Evolutionary conservation across 1,140 invertebrate species (phyloP).

Genomic region (Hypothenemus hampei): DNA sequence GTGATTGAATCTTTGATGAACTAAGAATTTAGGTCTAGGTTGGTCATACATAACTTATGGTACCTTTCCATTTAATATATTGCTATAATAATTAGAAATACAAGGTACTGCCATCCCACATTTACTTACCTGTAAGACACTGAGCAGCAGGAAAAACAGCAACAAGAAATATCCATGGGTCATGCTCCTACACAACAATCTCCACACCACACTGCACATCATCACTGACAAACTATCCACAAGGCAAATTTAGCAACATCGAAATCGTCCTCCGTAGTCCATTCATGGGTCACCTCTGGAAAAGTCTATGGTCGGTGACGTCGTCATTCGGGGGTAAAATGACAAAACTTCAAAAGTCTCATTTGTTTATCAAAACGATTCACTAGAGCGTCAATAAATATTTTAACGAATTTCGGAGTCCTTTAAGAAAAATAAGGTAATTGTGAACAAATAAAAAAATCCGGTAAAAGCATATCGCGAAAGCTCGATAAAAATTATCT

Average conservation of each 20-base stretch:
- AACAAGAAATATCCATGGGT: slow-evolving; percentile 50
- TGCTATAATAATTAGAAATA: no score
- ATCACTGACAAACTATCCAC: slow-evolving; percentile 35
- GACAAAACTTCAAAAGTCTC: slow-evolving; percentile 6
- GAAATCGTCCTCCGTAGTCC: slow-evolving; percentile 21
- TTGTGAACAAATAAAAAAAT: not conserved
- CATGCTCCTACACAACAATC: slow-evolving; percentile 49
- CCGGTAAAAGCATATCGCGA: slow-evolving; percentile 4
- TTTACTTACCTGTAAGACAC: slow-evolving; percentile 44
- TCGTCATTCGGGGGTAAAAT: slow-evolving; percentile 2
- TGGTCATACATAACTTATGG: no score
- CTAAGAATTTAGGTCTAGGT: no score
- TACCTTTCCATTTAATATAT: no score
- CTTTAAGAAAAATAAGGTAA: not conserved
- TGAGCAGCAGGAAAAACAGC: slow-evolving; percentile 46
- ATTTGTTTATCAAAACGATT: not conserved
- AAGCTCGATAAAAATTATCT: slow-evolving; percentile 3
- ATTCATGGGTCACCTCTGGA: slow-evolving; percentile 1
- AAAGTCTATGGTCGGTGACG: not conserved
- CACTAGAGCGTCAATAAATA: not conserved
- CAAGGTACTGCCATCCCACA: no score
- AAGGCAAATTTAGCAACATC: slow-evolving; percentile 31
- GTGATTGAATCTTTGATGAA: no score
- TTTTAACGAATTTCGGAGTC: not conserved
- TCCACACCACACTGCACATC: slow-evolving; percentile 50